Base-by-base conservation (phyloP, 2,888 invertebrate genomes). In the Heteromyza rotundicornis region DNA sequence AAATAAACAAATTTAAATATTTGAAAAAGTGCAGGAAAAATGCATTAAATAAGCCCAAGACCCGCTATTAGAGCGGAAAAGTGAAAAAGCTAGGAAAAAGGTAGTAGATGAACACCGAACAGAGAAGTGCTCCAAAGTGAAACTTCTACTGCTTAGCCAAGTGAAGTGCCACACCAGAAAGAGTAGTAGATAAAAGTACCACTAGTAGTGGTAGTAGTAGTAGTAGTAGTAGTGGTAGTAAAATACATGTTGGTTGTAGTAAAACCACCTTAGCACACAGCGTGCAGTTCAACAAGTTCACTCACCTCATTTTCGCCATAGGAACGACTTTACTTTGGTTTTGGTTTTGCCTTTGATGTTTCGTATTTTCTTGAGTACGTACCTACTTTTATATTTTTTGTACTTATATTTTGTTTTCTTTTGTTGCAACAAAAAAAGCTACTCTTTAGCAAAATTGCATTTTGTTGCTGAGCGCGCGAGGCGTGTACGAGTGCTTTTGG, bases 221-320 rank as follows among this genome's bases (percentile, higher is more conserved):
- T n/a, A n/a, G n/a, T n/a, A n/a, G n/a, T n/a, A n/a, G n/a, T n/a
- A n/a, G n/a, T n/a, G n/a, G n/a, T n/a, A n/a, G n/a, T n/a, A n/a
- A n/a, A n/a, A n/a, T n/a, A n/a, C n/a, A n/a, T n/a, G n/a, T n/a
- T n/a, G n/a, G n/a, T n/a, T n/a, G n/a, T n/a, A n/a, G n/a, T n/a
- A n/a, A n/a, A n/a, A n/a, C n/a, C n/a, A n/a, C n/a, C n/a, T n/a
- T n/a, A 27, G 40, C 40, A 40, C 16, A 40, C 16, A 23, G 23
- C 22, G 23, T 17, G 49, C 57, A 57, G 57, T 57, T 57, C 57
- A 57, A 57, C 57, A 57, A 69, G 72, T 73, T 73, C 73, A 73
- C 27, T 69, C 63, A 71, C 67, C 73, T 67, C 67, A 57, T 54
- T 62, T 64, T 67, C 57, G 65, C 55, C 72, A 64, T 60, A 63